Percentiles rank a stretch among this genome's conserved stretches.
phyloP scores from a whole-genome alignment of 2,888 invertebrate species.

The Caenorhabditis imperialis region DNA sequence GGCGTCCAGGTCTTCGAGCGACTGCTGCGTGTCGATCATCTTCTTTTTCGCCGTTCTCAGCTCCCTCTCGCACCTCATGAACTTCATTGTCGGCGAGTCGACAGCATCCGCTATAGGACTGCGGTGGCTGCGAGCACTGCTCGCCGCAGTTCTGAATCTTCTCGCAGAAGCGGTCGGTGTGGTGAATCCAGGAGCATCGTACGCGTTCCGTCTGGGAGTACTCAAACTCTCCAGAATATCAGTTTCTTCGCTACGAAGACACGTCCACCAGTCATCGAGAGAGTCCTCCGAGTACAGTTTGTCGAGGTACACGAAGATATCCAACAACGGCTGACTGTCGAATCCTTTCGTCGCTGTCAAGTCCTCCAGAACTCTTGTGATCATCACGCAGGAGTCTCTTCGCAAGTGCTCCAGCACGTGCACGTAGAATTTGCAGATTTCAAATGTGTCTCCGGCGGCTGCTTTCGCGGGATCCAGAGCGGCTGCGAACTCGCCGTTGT shows the following conservation, averaged over 20 bases:
- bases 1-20: constrained; percentile 14
- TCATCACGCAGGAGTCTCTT: constrained; percentile 8
- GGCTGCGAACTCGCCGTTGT: constrained; percentile 16
- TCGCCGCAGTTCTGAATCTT: constrained; percentile 16
- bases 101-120: constrained; percentile 51
- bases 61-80: constrained; percentile 32
- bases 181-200: neutral
- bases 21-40: constrained; percentile 6
- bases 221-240: constrained; percentile 1
- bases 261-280: constrained; percentile 40
- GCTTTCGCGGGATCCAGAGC: constrained; percentile 22
- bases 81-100: constrained; percentile 51
- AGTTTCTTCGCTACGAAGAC: constrained; percentile 1
- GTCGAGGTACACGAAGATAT: constrained; percentile 32
- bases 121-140: constrained; percentile 19
- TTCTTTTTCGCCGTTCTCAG: constrained; percentile 28
- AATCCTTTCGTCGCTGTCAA: constrained; percentile 2
- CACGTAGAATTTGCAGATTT: constrained; percentile 46
- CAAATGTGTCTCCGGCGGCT: constrained; percentile 16
- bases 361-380: constrained; percentile 21
- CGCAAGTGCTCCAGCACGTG: constrained; percentile 28
- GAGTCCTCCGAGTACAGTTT: constrained; percentile 28
- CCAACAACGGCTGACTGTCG: constrained; percentile 13
- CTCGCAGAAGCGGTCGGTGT: constrained; percentile 39
- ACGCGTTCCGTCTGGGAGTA: constrained; percentile 15